Percentiles rank a stretch among this genome's conserved stretches.
Conservation (phyloP, 2,888 invertebrate genomes). For the Ctenicera cuprea region DNA sequence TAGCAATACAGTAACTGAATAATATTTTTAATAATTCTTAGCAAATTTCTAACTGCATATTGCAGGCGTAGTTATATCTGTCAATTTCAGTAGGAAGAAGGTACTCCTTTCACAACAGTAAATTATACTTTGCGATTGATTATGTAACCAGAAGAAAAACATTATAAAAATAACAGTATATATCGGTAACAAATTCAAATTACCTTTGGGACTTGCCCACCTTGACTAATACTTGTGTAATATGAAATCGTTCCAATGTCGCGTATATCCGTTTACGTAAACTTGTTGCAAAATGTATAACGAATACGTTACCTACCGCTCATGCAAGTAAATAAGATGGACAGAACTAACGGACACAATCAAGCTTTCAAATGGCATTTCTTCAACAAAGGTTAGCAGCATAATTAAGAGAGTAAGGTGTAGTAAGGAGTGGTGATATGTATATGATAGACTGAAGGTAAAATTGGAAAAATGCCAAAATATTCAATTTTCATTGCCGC, state of each 20-base stretch:
- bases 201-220: not conserved
- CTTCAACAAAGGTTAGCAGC: constrained; percentile 10
- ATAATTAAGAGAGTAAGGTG: constrained; percentile 5
- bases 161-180: too few species aligned
- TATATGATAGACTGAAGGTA: not conserved
- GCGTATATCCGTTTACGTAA: constrained; percentile 25
- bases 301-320: not conserved
- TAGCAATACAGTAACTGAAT: too few species aligned
- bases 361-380: constrained; percentile 12
- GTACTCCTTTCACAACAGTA: too few species aligned
- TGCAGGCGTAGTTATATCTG: too few species aligned
- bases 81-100: too few species aligned
- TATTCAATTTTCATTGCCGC: not conserved
- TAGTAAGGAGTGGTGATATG: constrained; percentile 24
- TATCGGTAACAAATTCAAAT: not conserved
- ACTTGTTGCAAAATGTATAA: constrained; percentile 8
- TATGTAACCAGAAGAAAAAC: too few species aligned
- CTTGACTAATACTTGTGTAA: constrained; percentile 13
- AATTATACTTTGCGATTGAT: too few species aligned
- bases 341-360: not conserved
- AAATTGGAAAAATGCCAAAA: not conserved
- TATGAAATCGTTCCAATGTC: constrained; percentile 21
- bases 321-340: constrained; percentile 18
- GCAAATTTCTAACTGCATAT: too few species aligned
- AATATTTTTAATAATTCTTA: too few species aligned